Percentiles rank a stretch among this genome's conserved stretches.
phyloP scores from a whole-genome alignment of 2,888 invertebrate species.

The Neuroscelio doddi region DNA sequence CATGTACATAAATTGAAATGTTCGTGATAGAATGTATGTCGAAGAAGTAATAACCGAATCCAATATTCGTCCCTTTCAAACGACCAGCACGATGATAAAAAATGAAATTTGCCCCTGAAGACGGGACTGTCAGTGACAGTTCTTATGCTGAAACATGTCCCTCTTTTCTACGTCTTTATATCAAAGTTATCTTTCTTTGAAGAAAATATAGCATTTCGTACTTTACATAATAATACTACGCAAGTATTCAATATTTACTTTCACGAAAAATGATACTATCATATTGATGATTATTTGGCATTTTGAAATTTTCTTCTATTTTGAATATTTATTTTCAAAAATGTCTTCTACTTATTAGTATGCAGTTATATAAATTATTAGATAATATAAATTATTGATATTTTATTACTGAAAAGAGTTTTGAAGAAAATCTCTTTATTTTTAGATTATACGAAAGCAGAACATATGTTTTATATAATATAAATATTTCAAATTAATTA shows the following conservation, averaged over 20 bases:
- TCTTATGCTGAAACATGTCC: slow-evolving; percentile 34
- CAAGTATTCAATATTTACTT: slow-evolving; percentile 18
- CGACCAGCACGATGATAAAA: slow-evolving; percentile 64
- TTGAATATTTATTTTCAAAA: too few species aligned
- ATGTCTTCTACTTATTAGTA: too few species aligned
- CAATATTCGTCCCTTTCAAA: slow-evolving; percentile 69
- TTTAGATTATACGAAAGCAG: too few species aligned
- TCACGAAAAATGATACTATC: too few species aligned
- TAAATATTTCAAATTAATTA: too few species aligned
- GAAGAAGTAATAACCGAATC: slow-evolving; percentile 69
- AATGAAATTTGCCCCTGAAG: slow-evolving; percentile 65
- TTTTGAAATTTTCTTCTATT: too few species aligned
- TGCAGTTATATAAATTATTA: too few species aligned
- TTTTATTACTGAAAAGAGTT: too few species aligned
- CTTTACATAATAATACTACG: slow-evolving; percentile 17
- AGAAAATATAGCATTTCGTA: neutral
- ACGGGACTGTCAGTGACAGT: slow-evolving; percentile 67
- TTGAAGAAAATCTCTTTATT: too few species aligned
- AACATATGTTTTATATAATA: too few species aligned
- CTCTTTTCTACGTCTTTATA: slow-evolving; percentile 20
- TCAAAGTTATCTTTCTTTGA: slow-evolving; percentile 32
- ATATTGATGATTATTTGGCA: too few species aligned
- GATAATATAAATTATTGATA: too few species aligned
- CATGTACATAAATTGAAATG: slow-evolving; percentile 43
- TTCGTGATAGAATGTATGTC: slow-evolving; percentile 51